A percentile compares a stretch with the other conserved stretches of the same genome.
Conservation (phyloP, 1,140 invertebrate species). For the Drosophila sp. region DNA sequence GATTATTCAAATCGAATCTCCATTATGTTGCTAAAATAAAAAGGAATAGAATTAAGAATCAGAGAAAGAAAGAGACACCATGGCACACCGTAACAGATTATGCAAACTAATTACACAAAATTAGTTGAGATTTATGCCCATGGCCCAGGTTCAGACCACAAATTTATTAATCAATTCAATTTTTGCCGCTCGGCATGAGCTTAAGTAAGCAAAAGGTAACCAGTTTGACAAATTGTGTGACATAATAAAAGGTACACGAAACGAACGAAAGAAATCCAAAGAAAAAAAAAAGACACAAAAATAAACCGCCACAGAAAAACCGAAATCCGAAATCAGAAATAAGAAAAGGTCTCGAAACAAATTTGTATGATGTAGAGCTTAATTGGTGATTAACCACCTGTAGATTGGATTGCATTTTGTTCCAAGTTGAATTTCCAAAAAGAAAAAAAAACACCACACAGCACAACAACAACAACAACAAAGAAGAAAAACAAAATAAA, state of each 20-base stretch:
- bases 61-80: constrained; percentile 28
- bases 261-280: constrained; percentile 12
- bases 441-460: not conserved
- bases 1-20: constrained; percentile 67
- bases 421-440: constrained; percentile 14
- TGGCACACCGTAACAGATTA: constrained; percentile 70
- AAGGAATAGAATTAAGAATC: constrained; percentile 31
- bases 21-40: constrained; percentile 51
- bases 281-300: constrained; percentile 35
- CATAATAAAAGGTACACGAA: constrained; percentile 50
- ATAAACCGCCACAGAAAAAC: not conserved
- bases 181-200: constrained; percentile 66
- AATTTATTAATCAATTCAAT: constrained; percentile 76
- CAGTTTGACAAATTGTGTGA: constrained; percentile 75
- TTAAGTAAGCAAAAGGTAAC: constrained; percentile 35
- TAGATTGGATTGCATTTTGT: constrained; percentile 69
- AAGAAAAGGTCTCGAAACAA: constrained; percentile 58
- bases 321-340: constrained; percentile 2
- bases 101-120: constrained; percentile 81
- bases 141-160: constrained; percentile 35
- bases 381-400: constrained; percentile 82
- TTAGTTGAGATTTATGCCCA: constrained; percentile 78
- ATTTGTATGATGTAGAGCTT: constrained; percentile 80
- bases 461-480: not conserved
- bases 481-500: constrained; percentile 17